These are phyloP conservation scores for Trachurus trachurus DNA, from an alignment of 2,797 vertebrate genomes.

Conservation along the genomic window DNA sequence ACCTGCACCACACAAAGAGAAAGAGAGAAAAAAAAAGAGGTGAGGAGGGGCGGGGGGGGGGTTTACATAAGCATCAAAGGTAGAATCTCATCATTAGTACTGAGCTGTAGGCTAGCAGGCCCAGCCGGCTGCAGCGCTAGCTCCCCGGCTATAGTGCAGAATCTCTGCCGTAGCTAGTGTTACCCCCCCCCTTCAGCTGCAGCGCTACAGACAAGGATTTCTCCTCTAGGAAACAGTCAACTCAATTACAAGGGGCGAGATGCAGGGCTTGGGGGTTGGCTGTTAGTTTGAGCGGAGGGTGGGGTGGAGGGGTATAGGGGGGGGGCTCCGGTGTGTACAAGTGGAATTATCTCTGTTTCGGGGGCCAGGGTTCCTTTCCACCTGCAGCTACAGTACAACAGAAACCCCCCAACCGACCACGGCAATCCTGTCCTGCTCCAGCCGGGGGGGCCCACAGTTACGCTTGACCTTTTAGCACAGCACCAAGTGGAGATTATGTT, in stretches of 20 bases:
- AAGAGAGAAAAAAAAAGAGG: neutral
- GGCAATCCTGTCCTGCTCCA: slow-evolving; percentile 26
- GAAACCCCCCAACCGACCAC: slow-evolving; percentile 49
- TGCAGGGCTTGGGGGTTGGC: neutral
- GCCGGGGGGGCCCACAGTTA: slow-evolving; percentile 46
- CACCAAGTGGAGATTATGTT: slow-evolving; percentile 75
- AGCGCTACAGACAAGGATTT: neutral
- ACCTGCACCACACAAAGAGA: slow-evolving; percentile 84
- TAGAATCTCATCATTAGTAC: slow-evolving; percentile 51
- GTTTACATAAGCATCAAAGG: slow-evolving; percentile 46
- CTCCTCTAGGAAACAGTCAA: slow-evolving; percentile 27
- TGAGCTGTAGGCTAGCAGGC: slow-evolving; percentile 47
- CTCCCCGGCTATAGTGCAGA: slow-evolving; percentile 4
- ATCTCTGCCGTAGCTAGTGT: neutral
- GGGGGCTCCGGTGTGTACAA: neutral
- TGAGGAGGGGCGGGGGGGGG: neutral
- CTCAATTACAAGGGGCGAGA: slow-evolving; percentile 35
- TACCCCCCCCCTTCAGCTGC: slow-evolving; percentile 5
- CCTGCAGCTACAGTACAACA: slow-evolving; percentile 65
- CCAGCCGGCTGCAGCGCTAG: slow-evolving; percentile 8
- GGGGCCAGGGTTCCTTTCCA: slow-evolving; percentile 45
- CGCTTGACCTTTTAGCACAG: slow-evolving; percentile 76
- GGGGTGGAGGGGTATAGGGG: no score
- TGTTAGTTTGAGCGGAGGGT: neutral
- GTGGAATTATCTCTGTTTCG: slow-evolving; percentile 37